A percentile compares a stretch with the other conserved stretches of the same genome.
phyloP scores from a whole-genome alignment of 1,140 invertebrate species.

The Drosophila trapezifrons region DNA sequence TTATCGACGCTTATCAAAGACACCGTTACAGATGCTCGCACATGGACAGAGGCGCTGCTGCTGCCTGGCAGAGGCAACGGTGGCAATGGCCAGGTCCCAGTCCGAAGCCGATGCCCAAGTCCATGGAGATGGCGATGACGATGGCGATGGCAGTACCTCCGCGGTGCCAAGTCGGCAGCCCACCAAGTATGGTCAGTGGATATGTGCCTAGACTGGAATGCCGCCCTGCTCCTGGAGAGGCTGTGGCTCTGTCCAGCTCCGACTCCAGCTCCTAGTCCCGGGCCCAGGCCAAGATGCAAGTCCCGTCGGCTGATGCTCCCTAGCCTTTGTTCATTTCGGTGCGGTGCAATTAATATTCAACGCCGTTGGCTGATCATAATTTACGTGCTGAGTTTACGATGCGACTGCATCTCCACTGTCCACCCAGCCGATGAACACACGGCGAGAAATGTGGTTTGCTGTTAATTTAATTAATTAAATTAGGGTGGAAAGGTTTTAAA shows the following conservation, averaged over 20 bases:
- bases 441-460: background rate
- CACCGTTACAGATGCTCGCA: constrained; percentile 81
- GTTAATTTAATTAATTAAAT: constrained; percentile 4
- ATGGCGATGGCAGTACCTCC: constrained; percentile 15
- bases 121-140: constrained; percentile 3
- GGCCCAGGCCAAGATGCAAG: background rate
- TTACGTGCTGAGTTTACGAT: constrained; percentile 84
- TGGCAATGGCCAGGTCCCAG: constrained; percentile 10
- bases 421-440: constrained; percentile 4
- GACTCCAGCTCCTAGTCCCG: constrained; percentile 1
- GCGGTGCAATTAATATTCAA: constrained; percentile 84
- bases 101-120: background rate
- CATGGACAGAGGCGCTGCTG: constrained; percentile 44
- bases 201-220: constrained; percentile 54
- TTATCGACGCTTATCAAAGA: constrained; percentile 82
- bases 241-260: constrained; percentile 1
- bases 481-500: background rate
- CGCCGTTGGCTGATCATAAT: constrained; percentile 84
- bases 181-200: constrained; percentile 72
- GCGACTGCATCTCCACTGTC: constrained; percentile 46
- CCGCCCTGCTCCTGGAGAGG: constrained; percentile 34
- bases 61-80: constrained; percentile 8
- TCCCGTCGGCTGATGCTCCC: constrained; percentile 47
- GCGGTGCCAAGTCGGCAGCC: constrained; percentile 38
- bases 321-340: constrained; percentile 77